Evolutionary conservation across 2,797 vertebrate genomes (phyloP).

Genomic region (Semaprochilodus insignis): DNA sequence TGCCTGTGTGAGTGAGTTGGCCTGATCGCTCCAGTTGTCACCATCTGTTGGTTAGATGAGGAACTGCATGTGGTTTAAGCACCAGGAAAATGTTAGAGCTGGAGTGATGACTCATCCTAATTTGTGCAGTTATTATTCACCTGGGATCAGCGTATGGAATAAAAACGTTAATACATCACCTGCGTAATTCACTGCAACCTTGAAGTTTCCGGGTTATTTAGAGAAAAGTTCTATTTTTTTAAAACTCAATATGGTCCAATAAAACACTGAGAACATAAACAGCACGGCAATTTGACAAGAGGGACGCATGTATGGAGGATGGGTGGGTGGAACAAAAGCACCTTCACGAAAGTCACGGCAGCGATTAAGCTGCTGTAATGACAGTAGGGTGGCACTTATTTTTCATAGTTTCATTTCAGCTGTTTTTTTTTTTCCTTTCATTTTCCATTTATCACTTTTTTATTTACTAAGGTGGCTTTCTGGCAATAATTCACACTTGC

Average conservation of each 20-base stretch:
- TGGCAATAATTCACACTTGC: background rate
- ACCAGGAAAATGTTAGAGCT: background rate
- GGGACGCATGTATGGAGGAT: background rate
- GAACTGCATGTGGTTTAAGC: background rate
- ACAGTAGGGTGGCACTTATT: conserved; percentile 41
- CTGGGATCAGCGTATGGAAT: conserved; percentile 50
- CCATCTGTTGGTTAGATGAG: conserved; percentile 30
- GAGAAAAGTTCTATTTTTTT: background rate
- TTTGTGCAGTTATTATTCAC: conserved; percentile 72
- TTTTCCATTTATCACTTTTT: background rate
- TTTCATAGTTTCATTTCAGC: conserved; percentile 17
- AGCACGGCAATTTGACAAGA: background rate
- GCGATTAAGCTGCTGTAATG: conserved; percentile 57
- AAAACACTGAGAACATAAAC: background rate
- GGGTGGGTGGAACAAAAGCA: conserved; percentile 48
- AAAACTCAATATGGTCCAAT: background rate
- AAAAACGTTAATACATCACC: conserved; percentile 70
- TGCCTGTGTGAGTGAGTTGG: too few relatives aligned
- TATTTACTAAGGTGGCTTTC: background rate
- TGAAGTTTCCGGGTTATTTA: conserved; percentile 45
- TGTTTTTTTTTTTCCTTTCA: background rate
- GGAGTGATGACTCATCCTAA: conserved; percentile 73
- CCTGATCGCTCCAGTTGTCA: background rate
- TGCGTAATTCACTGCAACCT: conserved; percentile 64
- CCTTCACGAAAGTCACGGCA: conserved; percentile 69